Evolutionary conservation across 2,797 vertebrate genomes (phyloP), one percentile per base, ranked within the genome.

Genomic region (Aythya fuligula): DNA sequence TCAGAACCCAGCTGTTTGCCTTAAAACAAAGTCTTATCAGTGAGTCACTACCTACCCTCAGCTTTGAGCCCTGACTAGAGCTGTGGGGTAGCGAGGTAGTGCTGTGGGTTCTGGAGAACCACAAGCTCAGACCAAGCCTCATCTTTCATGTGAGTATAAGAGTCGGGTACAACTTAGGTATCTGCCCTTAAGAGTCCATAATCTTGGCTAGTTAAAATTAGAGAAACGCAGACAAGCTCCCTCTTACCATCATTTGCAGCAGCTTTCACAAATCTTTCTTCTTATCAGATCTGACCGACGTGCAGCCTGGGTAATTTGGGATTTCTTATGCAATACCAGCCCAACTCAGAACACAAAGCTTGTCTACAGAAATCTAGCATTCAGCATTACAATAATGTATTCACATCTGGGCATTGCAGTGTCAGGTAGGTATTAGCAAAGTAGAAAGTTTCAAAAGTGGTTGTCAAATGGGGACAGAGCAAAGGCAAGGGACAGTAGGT

Each of bases 261-360:
- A 88, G 34, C 58, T 56, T 75, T 89, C 58, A 56, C 38, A 79
- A 79, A 20, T 20, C 24, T 79, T 34, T 73, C 60, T 64, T 60
- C 57, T 74, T 76, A 64, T 49, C 38, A 54, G 78, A 90, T 82
- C n/a, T n/a, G 51, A 72, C 24, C 2, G 0, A 22, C 0, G 0
- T 38, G 61, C 41, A 70, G 62, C 25, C 49, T 39, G 60, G 57
- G 30, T 90, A 66, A 82, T 82, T 39, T 73, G 51, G 64, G 90
- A 64, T 58, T 85, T 49, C 56, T 92, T 66, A 43, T 27, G 81
- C 51, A 71, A 56, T 0, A 4, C 60, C 81, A 87, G 56, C 60
- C 70, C 41, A 82, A 47, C 67, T 73, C 67, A 87, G 78, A 85
- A 36, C 47, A 53, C 36, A 87, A 57, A 76, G 38, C 51, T 65